phyloP scores from a whole-genome alignment of 2,113 vertebrate genomes.

The Sakesphorus luctuosus region DNA sequence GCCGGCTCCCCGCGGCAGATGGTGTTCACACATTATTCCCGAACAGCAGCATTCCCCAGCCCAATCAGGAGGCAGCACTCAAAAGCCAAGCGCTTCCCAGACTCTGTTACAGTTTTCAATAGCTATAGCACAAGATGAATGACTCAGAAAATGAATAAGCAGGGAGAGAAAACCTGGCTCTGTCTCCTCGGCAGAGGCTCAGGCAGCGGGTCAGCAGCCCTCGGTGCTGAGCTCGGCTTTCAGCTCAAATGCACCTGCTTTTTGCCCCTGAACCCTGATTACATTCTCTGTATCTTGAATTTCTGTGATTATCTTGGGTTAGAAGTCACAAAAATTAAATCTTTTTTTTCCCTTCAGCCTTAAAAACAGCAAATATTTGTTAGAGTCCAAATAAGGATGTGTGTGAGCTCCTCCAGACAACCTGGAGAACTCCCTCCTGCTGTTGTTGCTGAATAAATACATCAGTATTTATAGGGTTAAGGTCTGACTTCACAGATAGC shows the following conservation, averaged over 20 bases:
- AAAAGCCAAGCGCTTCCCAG: slow-evolving; percentile 70
- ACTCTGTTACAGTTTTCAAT: slow-evolving; percentile 68
- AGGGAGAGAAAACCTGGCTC: slow-evolving; percentile 59
- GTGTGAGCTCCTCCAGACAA: background rate
- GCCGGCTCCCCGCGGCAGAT: slow-evolving; percentile 71
- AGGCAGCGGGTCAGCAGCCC: background rate
- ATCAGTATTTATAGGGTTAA: background rate
- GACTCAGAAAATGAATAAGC: slow-evolving; percentile 75
- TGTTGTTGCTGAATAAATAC: background rate
- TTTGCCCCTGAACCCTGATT: background rate
- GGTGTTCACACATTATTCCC: slow-evolving; percentile 73
- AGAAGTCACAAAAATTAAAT: background rate
- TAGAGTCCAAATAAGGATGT: background rate
- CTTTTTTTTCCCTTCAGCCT: background rate
- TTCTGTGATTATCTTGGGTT: background rate
- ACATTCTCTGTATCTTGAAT: background rate
- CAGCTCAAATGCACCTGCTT: slow-evolving; percentile 38
- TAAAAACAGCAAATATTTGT: background rate
- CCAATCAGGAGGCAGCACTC: slow-evolving; percentile 80
- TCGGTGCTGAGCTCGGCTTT: background rate
- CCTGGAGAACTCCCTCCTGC: background rate
- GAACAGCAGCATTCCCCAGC: slow-evolving; percentile 80
- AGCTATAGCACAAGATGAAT: slow-evolving; percentile 74
- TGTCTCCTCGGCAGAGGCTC: background rate
- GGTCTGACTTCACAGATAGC: background rate